Evolutionary conservation across 2,797 vertebrate genomes (phyloP), one percentile per base, ranked within the genome.

Genomic region (Myripristis murdjan): DNA sequence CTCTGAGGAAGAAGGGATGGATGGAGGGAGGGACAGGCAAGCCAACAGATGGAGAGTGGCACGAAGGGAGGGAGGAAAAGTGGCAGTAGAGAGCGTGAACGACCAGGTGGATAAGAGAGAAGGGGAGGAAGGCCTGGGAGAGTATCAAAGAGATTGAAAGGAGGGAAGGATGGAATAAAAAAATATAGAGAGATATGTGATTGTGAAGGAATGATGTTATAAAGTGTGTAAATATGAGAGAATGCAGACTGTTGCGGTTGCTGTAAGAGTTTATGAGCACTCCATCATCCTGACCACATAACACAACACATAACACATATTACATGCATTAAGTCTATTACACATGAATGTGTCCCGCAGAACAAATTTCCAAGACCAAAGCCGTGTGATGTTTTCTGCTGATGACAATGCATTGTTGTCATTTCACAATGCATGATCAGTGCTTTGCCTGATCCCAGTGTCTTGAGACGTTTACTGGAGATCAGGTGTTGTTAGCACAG

Each of bases 31-130:
- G 78, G 84, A 85, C 73, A 59, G 53, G 69, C 16, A 9, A 55
- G 52, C 74, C 74, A 84, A 75, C 79, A 85, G 79, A 89, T 79
- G 88, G 83, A 80, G 70, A 82, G 52, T 73, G 61, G 59, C 8
- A 60, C 59, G 18, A 64, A 73, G 55, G 37, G 49, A 69, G 20
- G 59, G 33, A 83, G 49, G 73, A 65, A 65, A 60, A 55, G 53
- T 58, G 49, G 33, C 70, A 3, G 39, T 24, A 59, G 43, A 64
- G 23, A 69, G 26, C 75, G 47, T 35, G 65, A 79, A 69, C 39
- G 64, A 85, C 88, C 76, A 85, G 75, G 70, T 87, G 67, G 60
- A 78, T 1, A 7, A 66, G 55, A 55, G 23, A 23, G 48, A 48
- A 47, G 59, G 48, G 72, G 35, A 66, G 35, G 58, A 48, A 56